Conservation (phyloP, 1,140 invertebrate genomes). For the Drosophila azteca region DNA sequence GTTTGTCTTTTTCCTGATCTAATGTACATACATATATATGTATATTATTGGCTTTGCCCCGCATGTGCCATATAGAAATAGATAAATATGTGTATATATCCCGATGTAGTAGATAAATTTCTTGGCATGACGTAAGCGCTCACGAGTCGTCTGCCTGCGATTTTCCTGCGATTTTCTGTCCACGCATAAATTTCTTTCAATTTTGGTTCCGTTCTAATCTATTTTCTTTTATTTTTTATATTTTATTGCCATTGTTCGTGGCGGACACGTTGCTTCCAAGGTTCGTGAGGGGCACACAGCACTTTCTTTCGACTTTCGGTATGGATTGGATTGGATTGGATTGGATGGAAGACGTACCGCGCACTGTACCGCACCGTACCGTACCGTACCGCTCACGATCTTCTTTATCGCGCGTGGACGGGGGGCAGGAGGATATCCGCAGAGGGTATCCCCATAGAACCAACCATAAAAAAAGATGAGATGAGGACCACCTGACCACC, state of each 20-base stretch:
- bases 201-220: constrained; percentile 5
- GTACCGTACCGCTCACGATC: no score
- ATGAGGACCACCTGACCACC: constrained; percentile 20
- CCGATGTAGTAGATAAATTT: constrained; percentile 54
- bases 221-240: constrained; percentile 1
- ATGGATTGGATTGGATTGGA: no score
- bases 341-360: no score
- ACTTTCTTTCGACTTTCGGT: no score
- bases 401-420: no score
- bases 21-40: constrained; percentile 38
- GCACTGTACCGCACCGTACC: no score
- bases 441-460: constrained; percentile 17
- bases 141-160: constrained; percentile 60
- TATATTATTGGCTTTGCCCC: constrained; percentile 61
- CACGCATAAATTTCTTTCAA: constrained; percentile 43
- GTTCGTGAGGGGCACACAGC: background rate
- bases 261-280: constrained; percentile 22
- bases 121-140: constrained; percentile 70
- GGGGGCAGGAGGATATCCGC: no score
- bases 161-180: constrained; percentile 26
- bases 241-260: constrained; percentile 11
- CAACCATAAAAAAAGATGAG: constrained; percentile 32
- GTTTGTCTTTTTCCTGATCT: constrained; percentile 6
- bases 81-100: constrained; percentile 52
- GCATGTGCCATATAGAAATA: constrained; percentile 78